These are phyloP conservation scores for Teleopsis dalmanni DNA, from an alignment of 1,140 invertebrate species.

Conservation along the genomic window DNA sequence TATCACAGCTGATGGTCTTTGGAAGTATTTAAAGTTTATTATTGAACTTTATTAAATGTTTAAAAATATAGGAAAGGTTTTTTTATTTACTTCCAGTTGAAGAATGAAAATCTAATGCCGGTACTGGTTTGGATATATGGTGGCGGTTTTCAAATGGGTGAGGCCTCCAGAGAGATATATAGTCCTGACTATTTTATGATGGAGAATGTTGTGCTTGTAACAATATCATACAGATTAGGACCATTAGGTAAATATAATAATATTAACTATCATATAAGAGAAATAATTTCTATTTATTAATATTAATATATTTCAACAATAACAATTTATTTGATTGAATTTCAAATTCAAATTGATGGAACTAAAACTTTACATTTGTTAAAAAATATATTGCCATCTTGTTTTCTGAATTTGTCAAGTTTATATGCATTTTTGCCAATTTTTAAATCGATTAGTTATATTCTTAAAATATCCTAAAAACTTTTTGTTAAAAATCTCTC, in stretches of 20 bases:
- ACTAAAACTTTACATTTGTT: no score
- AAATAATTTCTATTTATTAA: no score
- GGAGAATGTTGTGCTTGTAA: constrained; percentile 46
- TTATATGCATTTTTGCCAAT: no score
- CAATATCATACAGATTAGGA: constrained; percentile 46
- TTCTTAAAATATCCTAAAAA: no score
- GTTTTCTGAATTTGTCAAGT: no score
- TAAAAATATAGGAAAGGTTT: neutral
- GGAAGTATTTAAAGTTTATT: neutral
- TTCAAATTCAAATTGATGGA: no score
- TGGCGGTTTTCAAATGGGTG: constrained; percentile 54
- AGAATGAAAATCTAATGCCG: constrained; percentile 28
- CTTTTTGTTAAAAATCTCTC: no score
- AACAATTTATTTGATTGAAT: no score
- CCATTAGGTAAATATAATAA: constrained; percentile 33
- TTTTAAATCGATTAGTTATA: no score
- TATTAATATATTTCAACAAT: no score
- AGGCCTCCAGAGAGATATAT: constrained; percentile 37
- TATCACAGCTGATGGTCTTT: neutral
- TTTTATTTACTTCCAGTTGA: constrained; percentile 18
- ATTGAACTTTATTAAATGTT: neutral
- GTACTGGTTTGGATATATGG: constrained; percentile 54
- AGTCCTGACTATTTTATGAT: constrained; percentile 55
- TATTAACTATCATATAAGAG: no score
- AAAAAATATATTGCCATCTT: no score